Evolutionary conservation across 2,797 vertebrate genomes (phyloP).

Genomic region (Protonibea diacanthus): DNA sequence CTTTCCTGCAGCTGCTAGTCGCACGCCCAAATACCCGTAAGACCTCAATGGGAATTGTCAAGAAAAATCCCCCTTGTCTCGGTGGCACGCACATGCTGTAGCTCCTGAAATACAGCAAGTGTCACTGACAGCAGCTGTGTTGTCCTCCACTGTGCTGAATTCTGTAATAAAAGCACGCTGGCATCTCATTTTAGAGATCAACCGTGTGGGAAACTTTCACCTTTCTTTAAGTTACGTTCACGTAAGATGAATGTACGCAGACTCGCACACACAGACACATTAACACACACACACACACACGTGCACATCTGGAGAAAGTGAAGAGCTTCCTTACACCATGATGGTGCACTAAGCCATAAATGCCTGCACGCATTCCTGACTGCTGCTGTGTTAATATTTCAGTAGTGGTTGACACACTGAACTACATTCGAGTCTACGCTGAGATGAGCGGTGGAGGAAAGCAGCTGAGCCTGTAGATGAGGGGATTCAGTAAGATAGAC

Average conservation of each 20-base stretch:
- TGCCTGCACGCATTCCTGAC: slow-evolving; percentile 42
- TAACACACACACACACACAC: neutral
- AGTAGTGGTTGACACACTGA: slow-evolving; percentile 84
- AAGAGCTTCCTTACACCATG: slow-evolving; percentile 37
- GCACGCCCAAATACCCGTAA: slow-evolving; percentile 21
- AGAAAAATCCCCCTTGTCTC: slow-evolving; percentile 26
- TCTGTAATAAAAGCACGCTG: slow-evolving; percentile 8
- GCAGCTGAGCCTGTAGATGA: slow-evolving; percentile 46
- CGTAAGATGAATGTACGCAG: neutral
- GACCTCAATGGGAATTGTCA: slow-evolving; percentile 26
- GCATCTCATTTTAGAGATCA: neutral
- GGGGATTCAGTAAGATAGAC: slow-evolving; percentile 37
- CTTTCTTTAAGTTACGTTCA: slow-evolving; percentile 11
- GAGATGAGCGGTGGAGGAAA: slow-evolving; percentile 39
- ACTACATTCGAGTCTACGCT: slow-evolving; percentile 76
- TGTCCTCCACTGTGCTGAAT: slow-evolving; percentile 21
- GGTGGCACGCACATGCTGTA: slow-evolving; percentile 24
- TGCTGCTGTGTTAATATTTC: slow-evolving; percentile 82
- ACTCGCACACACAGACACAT: neutral
- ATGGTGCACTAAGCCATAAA: slow-evolving; percentile 46
- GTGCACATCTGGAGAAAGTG: slow-evolving; percentile 9
- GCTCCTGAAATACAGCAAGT: slow-evolving; percentile 1
- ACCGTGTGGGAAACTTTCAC: neutral
- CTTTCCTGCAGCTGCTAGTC: slow-evolving; percentile 51
- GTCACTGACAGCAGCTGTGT: slow-evolving; percentile 24